Percentiles rank a stretch among this genome's conserved stretches.
Conservation (phyloP, 37 sponge, comb jelly and placozoan species). For the Bolinopsis microptera region DNA sequence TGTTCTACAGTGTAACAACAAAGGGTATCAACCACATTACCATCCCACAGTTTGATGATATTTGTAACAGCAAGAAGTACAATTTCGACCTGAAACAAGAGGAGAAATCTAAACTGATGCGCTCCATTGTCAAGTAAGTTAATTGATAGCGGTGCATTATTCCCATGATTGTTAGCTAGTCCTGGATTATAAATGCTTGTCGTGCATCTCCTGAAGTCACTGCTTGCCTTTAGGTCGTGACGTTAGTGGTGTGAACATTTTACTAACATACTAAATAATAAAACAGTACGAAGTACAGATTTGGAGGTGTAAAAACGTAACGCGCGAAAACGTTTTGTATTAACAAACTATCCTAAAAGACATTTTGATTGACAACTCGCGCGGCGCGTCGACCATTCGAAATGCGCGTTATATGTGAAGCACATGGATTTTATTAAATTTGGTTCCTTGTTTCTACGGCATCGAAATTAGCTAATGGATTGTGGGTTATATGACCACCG, state of each 20-base stretch:
- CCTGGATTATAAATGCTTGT: neutral
- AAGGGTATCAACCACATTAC: constrained; percentile 44
- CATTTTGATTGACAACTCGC: neutral
- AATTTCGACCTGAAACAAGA: neutral
- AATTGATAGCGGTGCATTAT: too few species aligned
- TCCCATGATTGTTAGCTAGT: neutral
- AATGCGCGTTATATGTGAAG: neutral
- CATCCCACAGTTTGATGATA: neutral
- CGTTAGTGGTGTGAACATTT: too few species aligned
- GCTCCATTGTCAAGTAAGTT: constrained; percentile 1
- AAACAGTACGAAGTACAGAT: neutral
- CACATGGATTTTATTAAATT: neutral
- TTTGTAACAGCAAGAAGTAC: neutral
- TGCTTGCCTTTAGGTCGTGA: too few species aligned
- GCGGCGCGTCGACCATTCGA: neutral
- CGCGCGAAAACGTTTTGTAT: neutral
- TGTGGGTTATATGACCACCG: neutral
- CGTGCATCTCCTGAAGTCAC: too few species aligned
- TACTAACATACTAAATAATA: too few species aligned
- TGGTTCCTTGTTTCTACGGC: neutral
- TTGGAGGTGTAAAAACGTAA: neutral
- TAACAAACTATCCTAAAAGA: neutral
- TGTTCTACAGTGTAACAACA: neutral
- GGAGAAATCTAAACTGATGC: neutral
- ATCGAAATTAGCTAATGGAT: neutral